Evolutionary conservation across 2,113 vertebrate species (phyloP), one percentile per base, ranked within the genome.

Genomic region (Plotosus lineatus): DNA sequence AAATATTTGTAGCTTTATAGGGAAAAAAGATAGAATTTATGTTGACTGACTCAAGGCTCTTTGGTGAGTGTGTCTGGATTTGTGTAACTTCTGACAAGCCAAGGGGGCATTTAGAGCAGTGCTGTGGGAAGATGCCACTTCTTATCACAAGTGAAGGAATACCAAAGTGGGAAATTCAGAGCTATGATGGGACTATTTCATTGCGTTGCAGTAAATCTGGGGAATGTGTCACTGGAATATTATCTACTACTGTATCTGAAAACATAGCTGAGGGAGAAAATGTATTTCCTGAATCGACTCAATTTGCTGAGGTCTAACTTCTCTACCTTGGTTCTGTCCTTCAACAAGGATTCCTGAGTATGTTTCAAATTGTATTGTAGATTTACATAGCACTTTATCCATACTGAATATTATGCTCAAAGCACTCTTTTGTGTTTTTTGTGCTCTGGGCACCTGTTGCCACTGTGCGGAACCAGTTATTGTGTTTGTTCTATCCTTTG

Each of bases 181-280:
- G 26, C 12, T 53, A 58, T 1, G 28, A 15, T 73, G 77, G 31
- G 44, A 85, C 58, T 81, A 74, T 85, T 85, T 74, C 86, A 84
- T 79, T 85, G 42, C 46, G 42, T 38, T 63, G 55, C 66, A 61
- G 31, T 48, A n/a, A 46, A 61, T 28, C 58, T 66, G 82, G 7
- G 14, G 46, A 51, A 61, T 75, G 42, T 66, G 81, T 26, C 19
- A 73, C 63, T 85, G 81, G 28, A 42, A 68, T 76, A 19, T 65
- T 77, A 51, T 51, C 46, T 77, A 74, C 69, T 80, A n/a, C n/a
- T n/a, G n/a, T n/a, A 58, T 63, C 74, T 73, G 58, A 61, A 60
- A 26, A 51, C 74, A 81, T n/a, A 51, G 26, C 61, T 75, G 40
- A 58, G 28, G n/a, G 31, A 72, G 33, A 72, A 56, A 36, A 21